Base-by-base conservation (phyloP, 2,888 invertebrate genomes). In the Sepioteuthis lessoniana region DNA sequence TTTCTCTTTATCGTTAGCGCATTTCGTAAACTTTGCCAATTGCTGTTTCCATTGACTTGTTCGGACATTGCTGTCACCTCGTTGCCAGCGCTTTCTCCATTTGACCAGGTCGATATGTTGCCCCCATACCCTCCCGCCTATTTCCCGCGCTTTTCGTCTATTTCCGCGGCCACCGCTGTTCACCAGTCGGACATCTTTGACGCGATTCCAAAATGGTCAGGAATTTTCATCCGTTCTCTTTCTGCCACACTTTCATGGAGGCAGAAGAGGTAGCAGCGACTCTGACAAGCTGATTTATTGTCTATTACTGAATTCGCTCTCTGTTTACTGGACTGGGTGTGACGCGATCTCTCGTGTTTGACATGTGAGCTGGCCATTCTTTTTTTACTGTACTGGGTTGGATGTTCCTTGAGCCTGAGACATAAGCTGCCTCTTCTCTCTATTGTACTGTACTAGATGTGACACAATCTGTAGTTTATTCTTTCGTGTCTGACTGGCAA, bases 21-120 rank as follows among this genome's bases (percentile, higher is more conserved):
- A 76, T 76, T 76, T 76, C n/a, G n/a, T n/a, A 76, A 76, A 76
- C n/a, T n/a, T 35, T 76, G 76, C 76, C 76, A 76, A 35, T 76
- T 76, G 76, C n/a, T 76, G 76, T n/a, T 76, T 76, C 76, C 76
- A n/a, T 76, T 76, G 76, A 35, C 76, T 76, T 76, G n/a, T 76
- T 76, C 76, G 76, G 76, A 76, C 76, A n/a, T 35, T 76, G 76
- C 76, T 35, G 76, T 76, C 76, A 76, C 76, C 76, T 35, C 76
- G 76, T 76, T 76, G 76, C 76, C 76, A 76, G n/a, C 16, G n/a
- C 76, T n/a, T n/a, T 35, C 76, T 35, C 76, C 76, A 10, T 76
- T 76, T 76, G n/a, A 76, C n/a, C 35, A n/a, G 76, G n/a, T 76
- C n/a, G n/a, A 76, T 76, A 13, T 4, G n/a, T 16, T 76, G 4